phyloP scores from a whole-genome alignment of 2,113 vertebrate genomes.

The Gymnarchus niloticus region DNA sequence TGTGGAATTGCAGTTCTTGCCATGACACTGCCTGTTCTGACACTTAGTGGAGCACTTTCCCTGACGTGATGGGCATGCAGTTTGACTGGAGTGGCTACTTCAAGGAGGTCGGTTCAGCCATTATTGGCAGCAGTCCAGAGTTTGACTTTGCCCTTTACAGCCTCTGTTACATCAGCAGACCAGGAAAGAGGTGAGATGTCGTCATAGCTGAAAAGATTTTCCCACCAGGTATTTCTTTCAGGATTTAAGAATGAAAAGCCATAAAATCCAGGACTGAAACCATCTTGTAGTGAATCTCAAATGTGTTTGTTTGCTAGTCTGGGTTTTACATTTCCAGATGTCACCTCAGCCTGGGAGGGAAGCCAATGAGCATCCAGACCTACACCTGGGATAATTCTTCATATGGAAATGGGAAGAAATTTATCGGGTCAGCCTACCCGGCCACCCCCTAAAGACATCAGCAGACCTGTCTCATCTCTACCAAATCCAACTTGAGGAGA shows the following conservation, averaged over 20 bases:
- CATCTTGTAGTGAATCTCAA: neutral
- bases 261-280: neutral
- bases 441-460: conserved; percentile 39
- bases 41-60: conserved; percentile 75
- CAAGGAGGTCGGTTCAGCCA: conserved; percentile 80
- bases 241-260: neutral
- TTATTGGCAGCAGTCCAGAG: conserved; percentile 89
- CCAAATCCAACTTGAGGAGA: neutral
- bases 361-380: conserved; percentile 73
- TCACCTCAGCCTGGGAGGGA: conserved; percentile 72
- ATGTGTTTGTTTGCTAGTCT: neutral
- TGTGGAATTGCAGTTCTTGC: neutral
- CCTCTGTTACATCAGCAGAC: conserved; percentile 82
- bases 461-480: neutral
- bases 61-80: conserved; percentile 83
- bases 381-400: conserved; percentile 79
- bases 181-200: conserved; percentile 73
- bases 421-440: conserved; percentile 78
- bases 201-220: neutral
- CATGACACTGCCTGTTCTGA: neutral
- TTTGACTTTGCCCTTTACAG: conserved; percentile 86
- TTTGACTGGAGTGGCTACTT: conserved; percentile 85
- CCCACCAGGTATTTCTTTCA: neutral
- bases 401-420: conserved; percentile 73
- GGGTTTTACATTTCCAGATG: conserved; percentile 62